Evolutionary conservation across 2,888 invertebrate species (phyloP), one percentile per base, ranked within the genome.

Genomic region (Pediacus dermestoides): DNA sequence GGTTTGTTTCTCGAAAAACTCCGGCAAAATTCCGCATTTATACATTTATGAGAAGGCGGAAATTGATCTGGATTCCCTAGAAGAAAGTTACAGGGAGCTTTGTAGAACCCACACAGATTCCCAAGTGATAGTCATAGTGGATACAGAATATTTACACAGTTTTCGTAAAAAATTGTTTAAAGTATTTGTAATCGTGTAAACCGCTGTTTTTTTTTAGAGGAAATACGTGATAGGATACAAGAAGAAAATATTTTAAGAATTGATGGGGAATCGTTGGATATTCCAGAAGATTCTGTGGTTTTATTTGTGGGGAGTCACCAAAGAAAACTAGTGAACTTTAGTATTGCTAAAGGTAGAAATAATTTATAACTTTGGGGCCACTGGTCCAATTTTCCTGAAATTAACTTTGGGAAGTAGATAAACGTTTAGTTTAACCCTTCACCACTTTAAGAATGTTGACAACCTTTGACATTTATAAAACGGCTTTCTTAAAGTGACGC

Each of bases 1-100:
- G 58, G 80, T 87, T 1, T 97, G 97, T 67, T 81, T 90, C 48
- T 87, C 89, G 16, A 76, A 76, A 52, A 81, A 84, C 8, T 73
- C 71, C 1, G 62, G 75, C 15, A 76, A 82, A 34, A 73, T 94
- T 36, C 89, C 92, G 0, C 85, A 88, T 2, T 75, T 82, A 34
- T 82, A 81, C 48, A 75, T 91, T 21, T 78, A 87, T 46, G 81
- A 82, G 8, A 81, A 82, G 60, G 64, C 68, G 21, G 50, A 71
- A 0, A 55, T 92, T 6, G 72, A 85, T 58, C 12, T 54, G 35
- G 63, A 70, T n/a, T n/a, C n/a, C n/a, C n/a, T n/a, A n/a, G n/a
- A n/a, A n/a, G n/a, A n/a, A n/a, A n/a, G n/a, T n/a, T n/a, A n/a
- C n/a, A n/a, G n/a, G n/a, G n/a, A n/a, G n/a, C n/a, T n/a, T n/a